Conservation (phyloP, 2,888 invertebrate genomes). For the Protonemura montana region DNA sequence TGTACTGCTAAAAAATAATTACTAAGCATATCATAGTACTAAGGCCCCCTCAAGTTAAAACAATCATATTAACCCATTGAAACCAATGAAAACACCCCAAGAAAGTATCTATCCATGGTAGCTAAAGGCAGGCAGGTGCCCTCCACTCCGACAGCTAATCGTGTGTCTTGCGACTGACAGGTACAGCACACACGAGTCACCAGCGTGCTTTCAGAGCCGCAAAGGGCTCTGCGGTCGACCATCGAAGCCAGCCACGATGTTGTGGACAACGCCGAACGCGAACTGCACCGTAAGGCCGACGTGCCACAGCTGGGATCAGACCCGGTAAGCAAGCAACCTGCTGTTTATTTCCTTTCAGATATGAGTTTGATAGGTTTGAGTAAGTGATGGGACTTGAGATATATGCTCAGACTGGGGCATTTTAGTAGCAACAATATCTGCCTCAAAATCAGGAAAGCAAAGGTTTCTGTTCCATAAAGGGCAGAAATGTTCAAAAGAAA, state of each 20-base stretch:
- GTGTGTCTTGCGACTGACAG: slow-evolving; percentile 58
- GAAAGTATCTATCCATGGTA: too few species aligned
- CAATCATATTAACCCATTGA: too few species aligned
- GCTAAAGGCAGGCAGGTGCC: too few species aligned
- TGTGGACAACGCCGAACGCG: slow-evolving; percentile 85
- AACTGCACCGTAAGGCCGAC: slow-evolving; percentile 68
- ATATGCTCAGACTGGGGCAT: too few species aligned
- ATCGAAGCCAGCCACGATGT: slow-evolving; percentile 89
- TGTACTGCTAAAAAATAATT: too few species aligned
- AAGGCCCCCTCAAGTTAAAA: too few species aligned
- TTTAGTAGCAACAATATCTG: too few species aligned
- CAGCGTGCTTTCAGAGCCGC: slow-evolving; percentile 87
- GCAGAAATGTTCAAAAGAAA: not conserved
- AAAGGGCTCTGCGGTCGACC: slow-evolving; percentile 89
- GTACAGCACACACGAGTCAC: slow-evolving; percentile 87
- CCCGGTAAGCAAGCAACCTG: slow-evolving; percentile 59
- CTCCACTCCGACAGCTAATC: not conserved
- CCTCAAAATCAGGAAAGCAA: too few species aligned
- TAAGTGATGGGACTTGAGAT: too few species aligned
- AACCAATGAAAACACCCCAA: too few species aligned
- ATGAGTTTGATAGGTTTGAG: too few species aligned
- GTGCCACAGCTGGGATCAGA: slow-evolving; percentile 82
- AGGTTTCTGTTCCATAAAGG: not conserved
- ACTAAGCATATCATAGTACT: too few species aligned
- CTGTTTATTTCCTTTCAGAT: slow-evolving; percentile 36